Percentiles rank a stretch among this genome's conserved stretches.
phyloP scores from a whole-genome alignment of 2,797 vertebrate genomes.

The Hafferia zeledoni region DNA sequence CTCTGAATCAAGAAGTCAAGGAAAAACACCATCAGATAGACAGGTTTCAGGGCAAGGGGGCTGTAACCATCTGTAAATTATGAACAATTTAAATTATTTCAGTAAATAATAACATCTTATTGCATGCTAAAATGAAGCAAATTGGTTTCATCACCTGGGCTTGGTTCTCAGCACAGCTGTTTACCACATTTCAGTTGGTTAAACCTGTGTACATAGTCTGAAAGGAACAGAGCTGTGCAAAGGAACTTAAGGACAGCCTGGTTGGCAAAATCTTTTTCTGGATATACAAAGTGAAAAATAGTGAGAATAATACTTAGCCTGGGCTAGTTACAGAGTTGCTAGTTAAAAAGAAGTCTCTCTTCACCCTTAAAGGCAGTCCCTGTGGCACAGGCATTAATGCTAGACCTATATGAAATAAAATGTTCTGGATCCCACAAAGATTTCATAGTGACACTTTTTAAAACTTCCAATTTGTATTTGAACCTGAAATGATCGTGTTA shows the following conservation, averaged over 20 bases:
- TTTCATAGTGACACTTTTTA: background rate
- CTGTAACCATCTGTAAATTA: background rate
- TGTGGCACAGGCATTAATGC: background rate
- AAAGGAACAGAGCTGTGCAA: background rate
- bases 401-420: background rate
- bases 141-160: background rate
- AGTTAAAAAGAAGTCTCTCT: background rate
- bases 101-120: background rate
- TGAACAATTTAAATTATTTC: background rate
- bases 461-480: background rate
- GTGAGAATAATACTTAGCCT: background rate
- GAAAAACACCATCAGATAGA: background rate
- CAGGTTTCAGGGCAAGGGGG: background rate
- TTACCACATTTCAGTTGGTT: conserved; percentile 35
- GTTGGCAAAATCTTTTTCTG: background rate
- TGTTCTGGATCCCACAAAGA: background rate
- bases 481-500: background rate
- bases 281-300: background rate
- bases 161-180: conserved; percentile 5
- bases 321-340: background rate
- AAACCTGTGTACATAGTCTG: background rate
- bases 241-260: background rate
- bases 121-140: background rate
- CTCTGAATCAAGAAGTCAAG: background rate
- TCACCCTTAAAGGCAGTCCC: background rate